These are phyloP conservation scores for Epiblema foenella DNA, from an alignment of 2,888 invertebrate species.

Conservation along the genomic window DNA sequence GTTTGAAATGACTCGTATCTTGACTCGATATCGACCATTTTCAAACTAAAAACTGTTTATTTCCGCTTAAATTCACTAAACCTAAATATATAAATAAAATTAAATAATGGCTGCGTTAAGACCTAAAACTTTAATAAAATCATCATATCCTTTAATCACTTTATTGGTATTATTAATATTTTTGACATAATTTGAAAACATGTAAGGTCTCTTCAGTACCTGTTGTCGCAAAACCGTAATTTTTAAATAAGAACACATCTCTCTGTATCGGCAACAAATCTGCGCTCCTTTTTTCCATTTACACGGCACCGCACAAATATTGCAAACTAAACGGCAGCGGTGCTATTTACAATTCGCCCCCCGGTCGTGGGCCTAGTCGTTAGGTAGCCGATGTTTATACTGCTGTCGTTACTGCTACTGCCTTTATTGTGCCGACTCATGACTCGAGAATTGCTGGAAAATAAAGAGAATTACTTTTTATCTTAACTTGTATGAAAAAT, in stretches of 20 bases:
- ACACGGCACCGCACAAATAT: conserved; percentile 81
- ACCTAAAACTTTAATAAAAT: too few species aligned
- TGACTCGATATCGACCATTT: too few species aligned
- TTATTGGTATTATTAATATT: too few species aligned
- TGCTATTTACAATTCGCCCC: conserved; percentile 80
- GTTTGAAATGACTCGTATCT: too few species aligned
- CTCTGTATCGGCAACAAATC: conserved; percentile 56
- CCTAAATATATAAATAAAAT: too few species aligned
- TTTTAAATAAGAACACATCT: conserved; percentile 5
- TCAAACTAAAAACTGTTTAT: too few species aligned
- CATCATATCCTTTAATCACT: too few species aligned
- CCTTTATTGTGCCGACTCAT: conserved; percentile 48
- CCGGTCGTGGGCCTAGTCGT: conserved; percentile 64
- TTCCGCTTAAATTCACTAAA: too few species aligned
- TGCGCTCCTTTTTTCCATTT: conserved; percentile 77
- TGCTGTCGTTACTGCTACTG: conserved; percentile 59
- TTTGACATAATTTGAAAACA: too few species aligned
- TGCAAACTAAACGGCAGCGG: conserved; percentile 81
- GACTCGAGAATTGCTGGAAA: conserved; percentile 31
- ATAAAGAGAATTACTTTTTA: background rate
- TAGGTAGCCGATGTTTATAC: conserved; percentile 77
- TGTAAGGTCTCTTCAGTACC: too few species aligned
- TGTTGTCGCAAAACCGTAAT: background rate
- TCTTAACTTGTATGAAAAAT: background rate
- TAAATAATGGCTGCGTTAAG: too few species aligned